Percentiles rank a stretch among this genome's conserved stretches.
Evolutionary conservation across 2,888 invertebrate genomes (phyloP).

Genomic region (Nemoura dubitans): DNA sequence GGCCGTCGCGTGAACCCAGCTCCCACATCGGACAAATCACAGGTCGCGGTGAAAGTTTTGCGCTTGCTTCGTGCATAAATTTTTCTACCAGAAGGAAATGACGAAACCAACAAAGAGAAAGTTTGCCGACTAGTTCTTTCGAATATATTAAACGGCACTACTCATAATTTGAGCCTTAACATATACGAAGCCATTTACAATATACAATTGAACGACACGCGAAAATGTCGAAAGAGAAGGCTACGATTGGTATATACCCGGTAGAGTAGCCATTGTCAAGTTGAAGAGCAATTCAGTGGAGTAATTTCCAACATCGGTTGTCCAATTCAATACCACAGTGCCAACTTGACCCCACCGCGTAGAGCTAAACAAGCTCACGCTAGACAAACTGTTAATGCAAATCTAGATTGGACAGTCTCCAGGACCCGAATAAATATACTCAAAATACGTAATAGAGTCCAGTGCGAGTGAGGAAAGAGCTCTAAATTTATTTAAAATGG

Average conservation of each 20-base stretch:
- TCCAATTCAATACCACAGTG: constrained; percentile 9
- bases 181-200: neutral
- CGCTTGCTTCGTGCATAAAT: constrained; percentile 37
- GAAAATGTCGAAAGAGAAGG: neutral
- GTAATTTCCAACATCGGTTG: constrained; percentile 14
- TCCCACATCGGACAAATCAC: neutral
- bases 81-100: constrained; percentile 37
- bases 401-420: neutral
- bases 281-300: constrained; percentile 27
- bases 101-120: constrained; percentile 39
- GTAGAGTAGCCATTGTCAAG: constrained; percentile 27
- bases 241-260: neutral
- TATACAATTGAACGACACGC: neutral
- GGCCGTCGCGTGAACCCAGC: neutral
- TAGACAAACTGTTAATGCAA: neutral
- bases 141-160: neutral
- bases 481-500: neutral
- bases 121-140: neutral
- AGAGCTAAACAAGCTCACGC: neutral
- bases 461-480: neutral
- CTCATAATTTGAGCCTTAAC: neutral
- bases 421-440: constrained; percentile 13
- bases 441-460: neutral
- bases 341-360: constrained; percentile 10
- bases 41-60: constrained; percentile 29